Base-by-base conservation (phyloP, 2,797 vertebrate genomes). In the Taenioides sp. region DNA sequence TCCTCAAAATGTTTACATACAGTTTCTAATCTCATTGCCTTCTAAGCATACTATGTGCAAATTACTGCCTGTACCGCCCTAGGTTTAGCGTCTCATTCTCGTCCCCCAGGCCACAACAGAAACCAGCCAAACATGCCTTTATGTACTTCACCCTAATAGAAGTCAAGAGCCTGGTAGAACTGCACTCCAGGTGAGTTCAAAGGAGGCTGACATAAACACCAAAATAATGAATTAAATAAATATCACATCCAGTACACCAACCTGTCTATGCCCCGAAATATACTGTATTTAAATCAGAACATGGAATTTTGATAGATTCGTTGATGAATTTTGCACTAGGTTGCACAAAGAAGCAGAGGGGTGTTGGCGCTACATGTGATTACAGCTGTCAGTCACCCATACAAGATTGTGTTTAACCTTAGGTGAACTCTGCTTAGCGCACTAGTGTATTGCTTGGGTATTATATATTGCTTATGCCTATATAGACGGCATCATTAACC, bases 131-230 rank as follows among this genome's bases (percentile, higher is more conserved):
- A 82, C 79, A 72, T 78, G 68, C 37, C 69, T 82, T 49, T 58
- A 50, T 76, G 73, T 80, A 73, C 74, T 73, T 78, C 80, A 64
- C 84, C 67, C 78, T 78, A 76, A 79, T 82, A 77, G 84, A 84
- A 71, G 64, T 75, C 28, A 76, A 80, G 81, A 73, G 75, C 73
- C 65, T 79, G 70, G 74, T 75, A 25, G 63, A 52, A 43, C 31
- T 0, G 22, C 55, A 80, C 78, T 85, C 59, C 72, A 74, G 76
- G 84, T 77, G 80, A 72, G 61, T 81, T 82, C 52, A 70, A 78
- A 65, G 64, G 43, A 65, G 14, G 5, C 64, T 65, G 64, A 20
- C 43, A 65, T 27, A 47, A 64, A 47, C 22, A 64, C 12, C 62
- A 47, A 62, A 40, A 62, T 16, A n/a, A 64, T 14, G 10, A 22